Evolutionary conservation across 2,888 invertebrate genomes (phyloP), one percentile per base, ranked within the genome.

Genomic region (Caenorhabditis becei): DNA sequence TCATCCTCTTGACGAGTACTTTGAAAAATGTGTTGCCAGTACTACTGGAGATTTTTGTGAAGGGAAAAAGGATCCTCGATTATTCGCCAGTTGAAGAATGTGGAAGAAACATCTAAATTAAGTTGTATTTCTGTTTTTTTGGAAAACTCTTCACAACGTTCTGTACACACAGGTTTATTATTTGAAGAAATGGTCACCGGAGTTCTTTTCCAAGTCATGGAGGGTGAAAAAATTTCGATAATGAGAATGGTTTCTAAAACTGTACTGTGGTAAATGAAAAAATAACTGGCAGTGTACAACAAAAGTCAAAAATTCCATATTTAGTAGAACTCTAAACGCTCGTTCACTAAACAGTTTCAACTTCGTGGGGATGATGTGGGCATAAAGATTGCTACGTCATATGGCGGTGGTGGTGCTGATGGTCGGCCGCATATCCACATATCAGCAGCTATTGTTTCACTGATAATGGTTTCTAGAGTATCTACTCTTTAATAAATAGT

Each of bases 301-400:
- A n/a, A n/a, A n/a, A n/a, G n/a, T n/a, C n/a, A n/a, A n/a, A n/a
- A n/a, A n/a, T n/a, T n/a, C n/a, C n/a, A n/a, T n/a, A n/a, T n/a
- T n/a, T n/a, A n/a, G n/a, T n/a, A n/a, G n/a, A n/a, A n/a, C n/a
- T n/a, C n/a, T n/a, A n/a, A n/a, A n/a, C n/a, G n/a, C n/a, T n/a
- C n/a, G n/a, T n/a, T n/a, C n/a, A n/a, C n/a, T n/a, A 47, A 37
- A 18, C 2, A 16, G 4, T 20, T 49, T 49, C 32, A 49, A 4
- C 11, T 10, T 37, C n/a, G 16, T 26, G 16, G 2, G 10, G 7
- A 41, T 41, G 28, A 10, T 0, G 80, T 79, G 26, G 87, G 88
- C 88, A 89, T 88, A 37, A 79, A 77, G 35, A 89, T 87, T 8
- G 89, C 89, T 26, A 88, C 83, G 61, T 89, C 88, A 58, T 89